Conservation (phyloP, 2,113 vertebrate species). For the Gopherus flavomarginatus region DNA sequence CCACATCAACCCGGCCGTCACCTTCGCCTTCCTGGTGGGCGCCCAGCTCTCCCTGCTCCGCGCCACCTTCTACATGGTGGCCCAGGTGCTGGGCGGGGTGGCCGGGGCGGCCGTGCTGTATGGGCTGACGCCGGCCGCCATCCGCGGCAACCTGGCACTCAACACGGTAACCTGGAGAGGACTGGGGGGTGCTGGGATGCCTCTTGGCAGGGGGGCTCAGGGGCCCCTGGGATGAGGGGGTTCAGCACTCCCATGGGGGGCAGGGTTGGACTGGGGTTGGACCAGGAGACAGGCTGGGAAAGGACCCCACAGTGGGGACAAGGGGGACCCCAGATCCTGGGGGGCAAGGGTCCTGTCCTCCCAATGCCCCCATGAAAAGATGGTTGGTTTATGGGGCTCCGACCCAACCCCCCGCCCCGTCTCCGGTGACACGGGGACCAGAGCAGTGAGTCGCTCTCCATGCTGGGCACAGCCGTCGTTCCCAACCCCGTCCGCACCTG, state of each 20-base stretch:
- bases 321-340: not conserved
- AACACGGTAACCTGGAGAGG: constrained; percentile 83
- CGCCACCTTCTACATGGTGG: constrained; percentile 89
- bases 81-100: constrained; percentile 91
- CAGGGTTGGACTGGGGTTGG: not conserved
- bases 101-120: constrained; percentile 91
- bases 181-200: not conserved
- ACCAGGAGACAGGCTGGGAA: not conserved
- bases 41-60: constrained; percentile 93
- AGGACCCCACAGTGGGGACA: too few relatives aligned
- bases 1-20: constrained; percentile 94
- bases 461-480: not conserved
- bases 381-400: not conserved
- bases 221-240: accelerated
- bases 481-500: not conserved
- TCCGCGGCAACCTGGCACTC: constrained; percentile 91
- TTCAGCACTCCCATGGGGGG: not conserved
- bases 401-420: not conserved
- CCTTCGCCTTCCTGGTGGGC: constrained; percentile 90
- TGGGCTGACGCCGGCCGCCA: constrained; percentile 87
- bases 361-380: not conserved
- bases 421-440: too few relatives aligned
- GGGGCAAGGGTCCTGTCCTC: not conserved
- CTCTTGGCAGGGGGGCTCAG: not conserved
- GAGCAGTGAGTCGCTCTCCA: too few relatives aligned